Conservation (phyloP, 2,113 vertebrate genomes). For the Planiliza haematocheilus region DNA sequence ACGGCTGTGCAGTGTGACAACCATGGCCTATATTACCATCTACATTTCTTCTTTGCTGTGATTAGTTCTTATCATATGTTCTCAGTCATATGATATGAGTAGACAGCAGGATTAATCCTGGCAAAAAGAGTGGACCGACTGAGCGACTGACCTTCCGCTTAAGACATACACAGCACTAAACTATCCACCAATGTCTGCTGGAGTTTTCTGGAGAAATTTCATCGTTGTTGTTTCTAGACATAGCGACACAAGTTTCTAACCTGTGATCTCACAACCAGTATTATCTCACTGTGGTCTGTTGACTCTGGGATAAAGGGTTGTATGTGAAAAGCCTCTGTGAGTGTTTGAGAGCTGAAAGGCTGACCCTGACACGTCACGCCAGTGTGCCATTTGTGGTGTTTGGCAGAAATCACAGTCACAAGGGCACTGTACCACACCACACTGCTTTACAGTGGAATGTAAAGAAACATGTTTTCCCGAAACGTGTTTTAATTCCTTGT, state of each 20-base stretch:
- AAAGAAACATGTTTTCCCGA: slow-evolving; percentile 35
- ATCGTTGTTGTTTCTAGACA: slow-evolving; percentile 38
- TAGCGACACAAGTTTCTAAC: slow-evolving; percentile 49
- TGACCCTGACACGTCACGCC: slow-evolving; percentile 66
- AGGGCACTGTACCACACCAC: slow-evolving; percentile 3
- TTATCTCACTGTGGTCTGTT: slow-evolving; percentile 66
- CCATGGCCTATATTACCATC: slow-evolving; percentile 5
- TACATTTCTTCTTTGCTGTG: slow-evolving; percentile 13
- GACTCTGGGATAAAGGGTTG: slow-evolving; percentile 65
- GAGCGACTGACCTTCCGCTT: too few species aligned
- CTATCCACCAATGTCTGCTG: neutral
- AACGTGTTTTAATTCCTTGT: neutral
- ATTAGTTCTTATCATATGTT: slow-evolving; percentile 32
- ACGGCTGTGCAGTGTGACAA: slow-evolving; percentile 16
- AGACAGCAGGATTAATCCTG: slow-evolving; percentile 27
- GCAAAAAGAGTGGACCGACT: slow-evolving; percentile 23
- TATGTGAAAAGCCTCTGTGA: slow-evolving; percentile 54
- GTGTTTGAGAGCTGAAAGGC: slow-evolving; percentile 55
- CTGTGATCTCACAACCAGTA: slow-evolving; percentile 56
- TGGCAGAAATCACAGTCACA: slow-evolving; percentile 53
- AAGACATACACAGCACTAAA: too few species aligned
- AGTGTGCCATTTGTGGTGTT: slow-evolving; percentile 60
- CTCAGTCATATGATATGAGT: slow-evolving; percentile 37
- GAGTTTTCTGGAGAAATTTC: slow-evolving; percentile 19
- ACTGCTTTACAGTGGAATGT: slow-evolving; percentile 8